Evolutionary conservation across 2,113 vertebrate species (phyloP).

Genomic region (Echinops telfairi): DNA sequence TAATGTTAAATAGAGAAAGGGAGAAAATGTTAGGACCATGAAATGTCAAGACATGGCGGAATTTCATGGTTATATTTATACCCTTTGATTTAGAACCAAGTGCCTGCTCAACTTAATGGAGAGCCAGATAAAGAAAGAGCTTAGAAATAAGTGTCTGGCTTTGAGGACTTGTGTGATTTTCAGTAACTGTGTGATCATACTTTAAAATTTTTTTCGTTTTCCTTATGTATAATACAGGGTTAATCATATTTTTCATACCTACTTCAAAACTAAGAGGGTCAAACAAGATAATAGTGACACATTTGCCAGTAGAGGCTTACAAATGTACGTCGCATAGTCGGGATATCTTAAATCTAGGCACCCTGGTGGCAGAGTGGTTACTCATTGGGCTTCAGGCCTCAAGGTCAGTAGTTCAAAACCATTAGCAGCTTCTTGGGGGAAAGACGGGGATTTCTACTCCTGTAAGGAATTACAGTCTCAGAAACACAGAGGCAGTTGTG

Average conservation of each 20-base stretch:
- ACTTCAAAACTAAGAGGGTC: conserved; percentile 2
- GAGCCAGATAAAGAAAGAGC: conserved; percentile 46
- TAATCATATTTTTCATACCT: not conserved
- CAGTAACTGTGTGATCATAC: conserved; percentile 34
- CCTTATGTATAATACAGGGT: conserved; percentile 13
- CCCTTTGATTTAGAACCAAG: conserved; percentile 72
- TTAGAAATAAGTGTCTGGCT: not conserved
- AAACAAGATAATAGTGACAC: not conserved
- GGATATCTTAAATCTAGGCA: not conserved
- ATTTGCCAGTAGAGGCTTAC: conserved; percentile 13
- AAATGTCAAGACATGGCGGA: conserved; percentile 51
- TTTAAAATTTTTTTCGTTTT: conserved; percentile 15
- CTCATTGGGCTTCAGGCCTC: too few species aligned
- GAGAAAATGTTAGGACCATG: conserved; percentile 48
- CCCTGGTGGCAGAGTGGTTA: too few species aligned
- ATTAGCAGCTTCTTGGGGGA: too few species aligned
- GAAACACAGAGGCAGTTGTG: too few species aligned
- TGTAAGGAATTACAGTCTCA: too few species aligned
- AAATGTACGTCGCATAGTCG: not conserved
- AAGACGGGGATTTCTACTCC: too few species aligned
- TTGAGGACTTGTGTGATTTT: not conserved
- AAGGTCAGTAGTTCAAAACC: too few species aligned
- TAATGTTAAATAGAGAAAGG: conserved; percentile 64
- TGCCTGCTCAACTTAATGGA: conserved; percentile 56
- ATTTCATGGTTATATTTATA: not conserved